Evolutionary conservation across 2,113 vertebrate species (phyloP).

Genomic region (Empidonax traillii): DNA sequence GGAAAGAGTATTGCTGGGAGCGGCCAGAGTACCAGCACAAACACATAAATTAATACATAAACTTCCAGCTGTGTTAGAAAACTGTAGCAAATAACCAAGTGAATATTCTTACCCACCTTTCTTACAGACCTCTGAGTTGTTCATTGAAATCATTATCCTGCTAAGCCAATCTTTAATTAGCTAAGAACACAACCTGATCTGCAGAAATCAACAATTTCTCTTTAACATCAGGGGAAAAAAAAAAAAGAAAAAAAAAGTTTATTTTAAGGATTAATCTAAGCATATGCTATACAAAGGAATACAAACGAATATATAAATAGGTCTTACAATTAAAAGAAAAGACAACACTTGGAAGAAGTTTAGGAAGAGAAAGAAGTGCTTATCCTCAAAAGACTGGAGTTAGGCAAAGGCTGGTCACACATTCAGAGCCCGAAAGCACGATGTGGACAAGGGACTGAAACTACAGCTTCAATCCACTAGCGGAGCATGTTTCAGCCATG

Average conservation of each 20-base stretch:
- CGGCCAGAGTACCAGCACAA: not conserved
- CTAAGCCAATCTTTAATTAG: not conserved
- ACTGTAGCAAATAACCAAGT: not conserved
- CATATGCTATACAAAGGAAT: not conserved
- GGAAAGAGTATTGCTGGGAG: not conserved
- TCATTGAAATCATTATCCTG: not conserved
- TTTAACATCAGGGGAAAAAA: not conserved
- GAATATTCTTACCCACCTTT: not conserved
- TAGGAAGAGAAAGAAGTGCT: not conserved
- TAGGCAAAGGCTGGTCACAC: not conserved
- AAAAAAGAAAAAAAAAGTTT: fast-evolving
- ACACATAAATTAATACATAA: not conserved
- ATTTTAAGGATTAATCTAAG: not conserved
- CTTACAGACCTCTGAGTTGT: not conserved
- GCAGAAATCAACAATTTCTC: not conserved
- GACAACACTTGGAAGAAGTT: not conserved
- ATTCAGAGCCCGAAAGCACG: not conserved
- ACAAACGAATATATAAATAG: not conserved
- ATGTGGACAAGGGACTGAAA: not conserved
- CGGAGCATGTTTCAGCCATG: not conserved
- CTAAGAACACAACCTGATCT: not conserved
- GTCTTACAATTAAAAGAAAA: not conserved
- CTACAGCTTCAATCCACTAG: not conserved
- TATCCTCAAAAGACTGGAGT: not conserved
- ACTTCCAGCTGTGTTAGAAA: not conserved